phyloP scores from a whole-genome alignment of 1,140 invertebrate species.

The Phymorhynchus buccinoides region DNA sequence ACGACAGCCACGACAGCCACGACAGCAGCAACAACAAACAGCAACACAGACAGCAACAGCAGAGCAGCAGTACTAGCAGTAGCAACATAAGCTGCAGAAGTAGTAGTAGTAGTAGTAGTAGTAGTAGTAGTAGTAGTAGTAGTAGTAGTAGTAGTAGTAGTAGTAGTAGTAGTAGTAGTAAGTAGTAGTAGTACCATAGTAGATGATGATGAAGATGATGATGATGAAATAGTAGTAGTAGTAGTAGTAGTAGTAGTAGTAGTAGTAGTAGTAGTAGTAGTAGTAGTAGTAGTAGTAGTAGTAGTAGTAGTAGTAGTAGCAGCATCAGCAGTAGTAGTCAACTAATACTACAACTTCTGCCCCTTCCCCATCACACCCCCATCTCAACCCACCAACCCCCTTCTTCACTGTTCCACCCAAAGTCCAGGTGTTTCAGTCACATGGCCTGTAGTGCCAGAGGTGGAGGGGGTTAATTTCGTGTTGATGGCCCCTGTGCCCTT shows the following conservation, averaged over 20 bases:
- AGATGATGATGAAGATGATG: not conserved
- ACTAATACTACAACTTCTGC: too few relatives aligned
- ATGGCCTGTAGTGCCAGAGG: not conserved
- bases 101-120: not conserved
- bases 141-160: not conserved
- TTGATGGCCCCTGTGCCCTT: not conserved
- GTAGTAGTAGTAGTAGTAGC: conserved; percentile 3
- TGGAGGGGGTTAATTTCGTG: not conserved
- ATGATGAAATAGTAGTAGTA: too few relatives aligned
- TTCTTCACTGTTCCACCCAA: not conserved
- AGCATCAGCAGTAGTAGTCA: too few relatives aligned
- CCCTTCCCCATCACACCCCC: not conserved
- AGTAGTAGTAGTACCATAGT: not conserved
- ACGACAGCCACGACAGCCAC: too few relatives aligned
- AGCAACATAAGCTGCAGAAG: too few relatives aligned
- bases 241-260: too few relatives aligned
- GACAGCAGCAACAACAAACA: too few relatives aligned
- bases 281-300: not conserved
- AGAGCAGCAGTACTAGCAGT: too few relatives aligned
- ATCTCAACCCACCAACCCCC: not conserved
- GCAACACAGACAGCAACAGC: too few relatives aligned
- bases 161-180: not conserved
- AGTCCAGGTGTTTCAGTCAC: not conserved
- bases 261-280: too few relatives aligned
- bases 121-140: conserved; percentile 4